Base-by-base conservation (phyloP, 2,113 vertebrate species). In the Electrona antarctica region DNA sequence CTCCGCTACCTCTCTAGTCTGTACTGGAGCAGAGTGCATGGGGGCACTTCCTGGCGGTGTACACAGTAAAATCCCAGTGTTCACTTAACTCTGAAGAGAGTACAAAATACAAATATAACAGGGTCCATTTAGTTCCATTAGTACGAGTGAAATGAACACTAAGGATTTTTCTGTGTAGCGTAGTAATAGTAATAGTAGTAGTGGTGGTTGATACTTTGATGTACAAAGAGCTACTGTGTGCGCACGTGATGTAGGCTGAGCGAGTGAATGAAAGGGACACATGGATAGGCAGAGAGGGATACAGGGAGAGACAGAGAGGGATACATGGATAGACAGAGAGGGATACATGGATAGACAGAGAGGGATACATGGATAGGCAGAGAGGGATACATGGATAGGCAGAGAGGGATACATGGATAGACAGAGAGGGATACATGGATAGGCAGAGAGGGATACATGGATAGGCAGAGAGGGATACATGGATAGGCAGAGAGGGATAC, bases 211-310 rank as follows among this genome's bases (percentile, higher is more conserved):
- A 74, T 3, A 13, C 62, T 63, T 57, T 52, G 29, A 45, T 60
- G n/a, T 8, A 78, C 76, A 71, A 59, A 52, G 72, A 69, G 72
- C 55, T 3, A 62, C 76, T 79, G 65, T 87, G 74, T 77, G 56
- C 57, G 56, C 57, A 10, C 49, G 41, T 7, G 60, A 51, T 3
- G 5, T 54, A 46, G 28, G 57, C 64, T 7, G 33, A 28, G 55
- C 6, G 48, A 12, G 60, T 12, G 9, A 33, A 62, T 6, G 7
- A 7, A 56, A 28, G 57, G 14, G 59, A 71, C 66, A 73, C 60
- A 77, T 56, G 69, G 65, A 45, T 62, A 15, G 49, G 63, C 67
- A 52, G 72, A 80, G 46, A 78, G 14, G 45, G 55, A 58, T 47
- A n/a, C 59, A 51, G 58, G 9, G 65, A 55, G 0, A 13, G 21